Base-by-base conservation (phyloP, 1,140 invertebrate genomes). In the Pissodes strobi region DNA sequence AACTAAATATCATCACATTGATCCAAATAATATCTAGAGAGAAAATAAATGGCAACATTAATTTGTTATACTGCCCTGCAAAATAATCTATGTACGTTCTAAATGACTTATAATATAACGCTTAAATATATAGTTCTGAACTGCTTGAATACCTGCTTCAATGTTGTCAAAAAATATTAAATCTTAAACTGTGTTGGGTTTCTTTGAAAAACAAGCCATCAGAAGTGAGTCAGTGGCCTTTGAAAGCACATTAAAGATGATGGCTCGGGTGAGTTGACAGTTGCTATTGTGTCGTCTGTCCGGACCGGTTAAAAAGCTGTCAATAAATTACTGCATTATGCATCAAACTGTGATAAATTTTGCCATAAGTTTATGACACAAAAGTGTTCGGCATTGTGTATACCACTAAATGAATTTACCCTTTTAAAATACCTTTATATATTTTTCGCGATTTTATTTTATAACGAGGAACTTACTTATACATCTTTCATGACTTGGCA, bases 271-370 rank as follows among this genome's bases (percentile, higher is more conserved):
- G 49, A 53, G 38, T 15, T 62, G 60, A 53, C 48, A 62, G 60
- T 62, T 43, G 22, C 49, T 19, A 62, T 62, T 62, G 60, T 62
- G 34, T 62, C 30, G 49, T 62, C 43, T 43, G 38, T 30, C 25
- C 37, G 48, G 23, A 38, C 18, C 48, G 34, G 49, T 62, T 62
- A 55, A 62, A 62, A 62, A 62, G 45, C 60, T 62, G 60, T 62
- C 60, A 62, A 62, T 62, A 62, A 62, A 62, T 62, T 62, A 62
- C 41, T 34, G 60, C 25, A 61, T 53, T 62, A 53, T 53, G 46
- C 49, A 53, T 62, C 18, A 62, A 62, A 45, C 18, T 27, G 49
- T 34, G 37, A 55, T 62, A 45, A 62, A 55, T 53, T 25, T 62
- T 62, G 30, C 48, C 4, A 19, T 45, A 52, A 49, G 13, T 55